These are phyloP conservation scores for Cygnus olor DNA, from an alignment of 2,797 vertebrate genomes.

Conservation along the genomic window DNA sequence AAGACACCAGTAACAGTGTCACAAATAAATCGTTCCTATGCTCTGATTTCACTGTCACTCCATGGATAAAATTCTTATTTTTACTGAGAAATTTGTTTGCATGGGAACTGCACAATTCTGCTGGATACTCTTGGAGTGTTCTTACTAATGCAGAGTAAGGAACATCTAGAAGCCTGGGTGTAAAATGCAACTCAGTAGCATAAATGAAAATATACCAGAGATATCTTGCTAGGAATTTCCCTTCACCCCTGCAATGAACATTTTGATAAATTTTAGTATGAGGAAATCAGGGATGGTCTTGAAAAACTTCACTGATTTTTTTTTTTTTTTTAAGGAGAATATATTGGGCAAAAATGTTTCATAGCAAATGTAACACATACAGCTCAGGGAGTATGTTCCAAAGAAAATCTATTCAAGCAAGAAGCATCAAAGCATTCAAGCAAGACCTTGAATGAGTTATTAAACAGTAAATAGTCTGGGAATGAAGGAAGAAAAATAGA, in stretches of 20 bases:
- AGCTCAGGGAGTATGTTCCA: constrained; percentile 37
- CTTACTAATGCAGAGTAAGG: background rate
- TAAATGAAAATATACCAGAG: background rate
- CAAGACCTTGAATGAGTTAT: constrained; percentile 67
- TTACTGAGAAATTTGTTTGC: background rate
- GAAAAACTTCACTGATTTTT: background rate
- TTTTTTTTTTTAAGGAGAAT: background rate
- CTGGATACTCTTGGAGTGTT: background rate
- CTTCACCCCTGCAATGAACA: background rate
- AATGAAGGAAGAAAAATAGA: constrained; percentile 58
- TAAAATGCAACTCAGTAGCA: background rate
- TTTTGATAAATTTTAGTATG: background rate
- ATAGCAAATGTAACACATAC: background rate
- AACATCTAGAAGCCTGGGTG: background rate
- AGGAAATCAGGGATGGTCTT: background rate
- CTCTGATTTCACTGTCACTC: background rate
- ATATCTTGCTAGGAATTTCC: background rate
- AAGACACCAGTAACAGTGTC: background rate
- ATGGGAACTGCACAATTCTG: background rate
- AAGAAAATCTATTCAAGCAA: constrained; percentile 55
- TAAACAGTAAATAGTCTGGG: constrained; percentile 70
- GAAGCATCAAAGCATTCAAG: constrained; percentile 65
- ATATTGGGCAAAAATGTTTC: background rate
- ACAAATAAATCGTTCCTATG: background rate
- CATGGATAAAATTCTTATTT: background rate